These are phyloP conservation scores for Drosophila stalkeri DNA, from an alignment of 2,888 invertebrate species.

Conservation along the genomic window DNA sequence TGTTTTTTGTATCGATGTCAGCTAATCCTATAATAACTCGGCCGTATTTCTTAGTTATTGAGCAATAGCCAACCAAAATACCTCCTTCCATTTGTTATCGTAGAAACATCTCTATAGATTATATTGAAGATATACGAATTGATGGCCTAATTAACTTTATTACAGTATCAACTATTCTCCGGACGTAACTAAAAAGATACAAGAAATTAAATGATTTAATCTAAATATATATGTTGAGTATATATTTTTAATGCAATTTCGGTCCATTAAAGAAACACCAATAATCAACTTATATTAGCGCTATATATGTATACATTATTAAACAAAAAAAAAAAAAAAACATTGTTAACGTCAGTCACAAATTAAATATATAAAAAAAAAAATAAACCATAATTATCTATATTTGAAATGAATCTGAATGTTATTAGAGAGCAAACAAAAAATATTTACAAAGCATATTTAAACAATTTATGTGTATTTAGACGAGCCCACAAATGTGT, in stretches of 20 bases:
- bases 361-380: slow-evolving; percentile 9
- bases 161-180: slow-evolving; percentile 89
- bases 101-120: slow-evolving; percentile 46
- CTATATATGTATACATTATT: slow-evolving; percentile 53
- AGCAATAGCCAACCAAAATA: slow-evolving; percentile 24
- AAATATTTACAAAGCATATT: slow-evolving; percentile 35
- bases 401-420: slow-evolving; percentile 65
- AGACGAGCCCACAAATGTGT: slow-evolving; percentile 46
- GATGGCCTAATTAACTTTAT: slow-evolving; percentile 85
- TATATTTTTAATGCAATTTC: slow-evolving; percentile 77
- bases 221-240: slow-evolving; percentile 24
- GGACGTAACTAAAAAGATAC: slow-evolving; percentile 87
- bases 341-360: slow-evolving; percentile 33
- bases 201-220: slow-evolving; percentile 39
- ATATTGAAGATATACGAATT: slow-evolving; percentile 58
- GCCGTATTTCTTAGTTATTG: slow-evolving; percentile 23
- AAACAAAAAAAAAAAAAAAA: slow-evolving; percentile 27
- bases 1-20: slow-evolving; percentile 51
- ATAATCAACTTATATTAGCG: slow-evolving; percentile 68
- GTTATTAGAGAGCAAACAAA: slow-evolving; percentile 65
- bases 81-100: slow-evolving; percentile 19
- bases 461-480: slow-evolving; percentile 48
- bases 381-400: slow-evolving; percentile 26
- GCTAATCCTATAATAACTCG: slow-evolving; percentile 21
- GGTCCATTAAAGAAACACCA: slow-evolving; percentile 77